Evolutionary conservation across 2,113 vertebrate genomes (phyloP), one percentile per base, ranked within the genome.

Genomic region (Piaya cayana): DNA sequence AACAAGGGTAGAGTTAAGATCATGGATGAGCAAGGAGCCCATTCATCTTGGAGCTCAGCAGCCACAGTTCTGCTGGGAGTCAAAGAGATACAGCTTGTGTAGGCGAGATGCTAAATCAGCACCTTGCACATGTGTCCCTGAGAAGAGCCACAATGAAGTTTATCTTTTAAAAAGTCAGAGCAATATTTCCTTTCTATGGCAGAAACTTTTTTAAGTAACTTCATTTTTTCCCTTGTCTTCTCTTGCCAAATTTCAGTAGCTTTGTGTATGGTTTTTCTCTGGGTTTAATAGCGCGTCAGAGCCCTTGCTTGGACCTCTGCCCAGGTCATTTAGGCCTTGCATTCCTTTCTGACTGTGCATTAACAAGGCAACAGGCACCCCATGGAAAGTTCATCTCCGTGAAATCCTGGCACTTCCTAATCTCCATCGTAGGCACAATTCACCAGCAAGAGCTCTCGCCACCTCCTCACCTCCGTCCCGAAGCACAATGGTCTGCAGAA

Each of bases 401-500:
- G 56, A 83, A 81, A 74, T 86, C 50, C 79, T 90, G 88, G 85
- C 90, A 90, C 93, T 81, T 87, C 78, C 59, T 43, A 5, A 80
- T 50, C 72, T 81, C 87, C 36, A 4, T 12, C 14, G 76, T 36
- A 78, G 87, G 92, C 88, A 83, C 94, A 64, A 52, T 68, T 92
- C 60, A 49, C 88, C 75, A 90, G 80, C 76, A 86, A 39, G 82
- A 83, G 90, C 58, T 86, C 82, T 91, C 2, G 8, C 22, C 82
- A 45, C 76, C 56, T 81, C 58, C 80, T 92, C 9, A 0, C 64
- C 88, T 96, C 92, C 6, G 8, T 88, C 85, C 85, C 39, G 7
- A 96, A 96, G 94, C 94, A 96, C 96, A 94, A 3, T 21, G 58
- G 42, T 64, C 90, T 63, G 72, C 94, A 94, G 80, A 88, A 90